Evolutionary conservation across 2,797 vertebrate genomes (phyloP).

Genomic region (Microchirus variegatus): DNA sequence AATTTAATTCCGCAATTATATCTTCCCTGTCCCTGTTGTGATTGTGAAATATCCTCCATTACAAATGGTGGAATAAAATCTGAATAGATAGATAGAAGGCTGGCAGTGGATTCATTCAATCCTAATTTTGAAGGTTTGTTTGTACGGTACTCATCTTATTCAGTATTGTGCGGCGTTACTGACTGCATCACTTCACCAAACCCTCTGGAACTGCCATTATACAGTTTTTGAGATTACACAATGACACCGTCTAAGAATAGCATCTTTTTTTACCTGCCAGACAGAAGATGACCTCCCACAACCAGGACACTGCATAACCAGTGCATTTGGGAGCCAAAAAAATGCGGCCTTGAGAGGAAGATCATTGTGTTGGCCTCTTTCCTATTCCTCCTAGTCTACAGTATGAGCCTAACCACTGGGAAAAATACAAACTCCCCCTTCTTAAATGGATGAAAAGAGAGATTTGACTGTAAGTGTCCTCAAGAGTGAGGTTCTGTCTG

Average conservation of each 20-base stretch:
- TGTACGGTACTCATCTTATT: background rate
- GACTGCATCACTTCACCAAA: background rate
- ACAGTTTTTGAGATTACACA: background rate
- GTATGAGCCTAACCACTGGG: conserved; percentile 54
- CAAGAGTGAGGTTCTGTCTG: conserved; percentile 17
- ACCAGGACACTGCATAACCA: conserved; percentile 13
- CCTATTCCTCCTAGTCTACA: conserved; percentile 7
- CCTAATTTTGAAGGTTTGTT: too few relatives aligned
- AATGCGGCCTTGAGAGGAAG: background rate
- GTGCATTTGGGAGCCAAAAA: conserved; percentile 24
- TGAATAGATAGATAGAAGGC: too few relatives aligned
- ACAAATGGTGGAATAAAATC: too few relatives aligned
- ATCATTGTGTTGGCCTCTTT: background rate
- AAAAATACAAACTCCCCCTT: conserved; percentile 35
- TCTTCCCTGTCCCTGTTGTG: too few relatives aligned
- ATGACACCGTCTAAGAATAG: conserved; percentile 16
- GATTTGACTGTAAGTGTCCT: conserved; percentile 20
- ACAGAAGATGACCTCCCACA: conserved; percentile 24
- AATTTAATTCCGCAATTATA: too few relatives aligned
- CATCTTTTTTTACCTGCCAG: conserved; percentile 32
- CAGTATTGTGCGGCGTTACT: background rate
- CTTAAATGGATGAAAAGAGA: conserved; percentile 30
- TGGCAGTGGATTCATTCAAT: too few relatives aligned
- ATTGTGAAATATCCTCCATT: too few relatives aligned
- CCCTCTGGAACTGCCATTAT: background rate